Percentiles rank a stretch among this genome's conserved stretches.
phyloP scores from a whole-genome alignment of 2,797 vertebrate species.

The Eleutherodactylus coqui region DNA sequence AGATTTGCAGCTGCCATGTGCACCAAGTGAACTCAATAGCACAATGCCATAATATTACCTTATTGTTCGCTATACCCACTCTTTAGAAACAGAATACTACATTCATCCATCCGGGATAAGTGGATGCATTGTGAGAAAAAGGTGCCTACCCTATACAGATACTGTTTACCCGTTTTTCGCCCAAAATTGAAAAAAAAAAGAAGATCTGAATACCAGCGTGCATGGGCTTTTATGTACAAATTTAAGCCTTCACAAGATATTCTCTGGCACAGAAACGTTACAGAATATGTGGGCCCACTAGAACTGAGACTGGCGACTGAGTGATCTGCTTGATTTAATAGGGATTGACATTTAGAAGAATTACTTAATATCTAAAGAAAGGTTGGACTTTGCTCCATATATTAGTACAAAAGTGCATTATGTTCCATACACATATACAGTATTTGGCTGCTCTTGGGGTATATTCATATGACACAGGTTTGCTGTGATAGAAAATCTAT shows the following conservation, averaged over 20 bases:
- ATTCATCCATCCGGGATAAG: conserved; percentile 46
- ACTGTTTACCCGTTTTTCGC: not conserved
- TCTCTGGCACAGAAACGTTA: not conserved
- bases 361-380: not conserved
- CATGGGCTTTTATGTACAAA: not conserved
- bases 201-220: not conserved
- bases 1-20: conserved; percentile 59
- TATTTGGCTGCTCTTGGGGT: no score
- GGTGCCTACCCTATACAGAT: conserved; percentile 15
- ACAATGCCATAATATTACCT: conserved; percentile 44
- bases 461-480: no score
- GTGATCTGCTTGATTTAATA: not conserved
- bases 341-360: not conserved
- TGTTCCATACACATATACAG: no score
- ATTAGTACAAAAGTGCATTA: no score
- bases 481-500: no score
- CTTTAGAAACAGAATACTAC: conserved; percentile 34
- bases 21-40: conserved; percentile 49
- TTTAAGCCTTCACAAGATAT: not conserved
- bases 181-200: not conserved
- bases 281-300: not conserved
- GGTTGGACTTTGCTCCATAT: not conserved
- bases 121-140: conserved; percentile 34
- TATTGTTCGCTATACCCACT: conserved; percentile 35
- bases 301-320: not conserved